Evolutionary conservation across 2,797 vertebrate species (phyloP), one percentile per base, ranked within the genome.

Genomic region (Tachyglossus aculeatus): DNA sequence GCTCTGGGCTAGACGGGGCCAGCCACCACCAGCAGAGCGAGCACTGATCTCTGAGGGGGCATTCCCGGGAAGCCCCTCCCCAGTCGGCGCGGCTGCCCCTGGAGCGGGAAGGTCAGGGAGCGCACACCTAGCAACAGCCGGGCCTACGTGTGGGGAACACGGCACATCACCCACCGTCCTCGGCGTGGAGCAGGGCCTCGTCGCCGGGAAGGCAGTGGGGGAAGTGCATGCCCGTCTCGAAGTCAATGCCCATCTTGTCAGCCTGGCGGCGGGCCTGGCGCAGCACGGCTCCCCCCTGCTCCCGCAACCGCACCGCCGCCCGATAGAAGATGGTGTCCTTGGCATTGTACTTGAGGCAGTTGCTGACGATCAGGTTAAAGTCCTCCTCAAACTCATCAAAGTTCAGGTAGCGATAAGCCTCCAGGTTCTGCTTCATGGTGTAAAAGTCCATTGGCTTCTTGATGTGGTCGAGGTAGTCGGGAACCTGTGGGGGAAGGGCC

Each of bases 361-460:
- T 99, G 94, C 95, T 98, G 80, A 99, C 96, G 13, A 99, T 99
- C 77, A 99, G 94, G 82, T 97, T 95, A 75, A 99, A 99, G 91
- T 99, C 97, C 5, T 93, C 93, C 89, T 99, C 98, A 56, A 99
- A 99, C 54, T 96, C 94, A 39, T 99, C 97, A 0, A 99, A 98
- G 66, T 95, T 98, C 91, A 97, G 94, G 90, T 99, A 99, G 85
- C 93, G 96, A 82, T 99, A 96, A 52, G 95, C 95, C 88, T 99
- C 97, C 83, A 99, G 91, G 81, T 96, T 94, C 82, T 95, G 95
- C 91, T 97, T 98, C 98, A 99, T 99, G 47, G 97, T 98, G 93
- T 98, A 96, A 90, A 99, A 99, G 86, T 99, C 98, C 98, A 99
- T 99, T 0, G 98, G 98, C 65, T 96, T 97, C 90, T 99, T 97